Evolutionary conservation across 2,113 vertebrate species (phyloP).

Genomic region (Cyphomyrus discorhynchus): DNA sequence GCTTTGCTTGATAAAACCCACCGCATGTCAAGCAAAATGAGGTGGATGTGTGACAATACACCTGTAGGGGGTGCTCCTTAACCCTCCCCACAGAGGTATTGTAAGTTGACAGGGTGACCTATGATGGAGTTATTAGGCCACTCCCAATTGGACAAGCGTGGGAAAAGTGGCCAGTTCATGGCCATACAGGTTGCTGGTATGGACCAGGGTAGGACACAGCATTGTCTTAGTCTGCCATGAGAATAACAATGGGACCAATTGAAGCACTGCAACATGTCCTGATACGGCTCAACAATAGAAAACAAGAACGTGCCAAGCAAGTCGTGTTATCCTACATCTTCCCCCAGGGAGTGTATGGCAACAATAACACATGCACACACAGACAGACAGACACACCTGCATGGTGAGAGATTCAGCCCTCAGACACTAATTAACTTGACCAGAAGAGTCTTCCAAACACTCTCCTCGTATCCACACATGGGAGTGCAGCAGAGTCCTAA

Average conservation of each 20-base stretch:
- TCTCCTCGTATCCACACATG: background rate
- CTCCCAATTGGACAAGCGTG: background rate
- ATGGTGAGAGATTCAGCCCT: background rate
- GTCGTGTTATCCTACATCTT: background rate
- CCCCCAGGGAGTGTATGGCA: background rate
- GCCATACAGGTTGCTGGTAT: background rate
- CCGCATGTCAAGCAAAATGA: background rate
- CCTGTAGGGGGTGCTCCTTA: background rate
- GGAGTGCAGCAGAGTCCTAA: background rate
- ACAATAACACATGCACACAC: background rate
- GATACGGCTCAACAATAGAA: background rate
- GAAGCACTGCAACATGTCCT: background rate
- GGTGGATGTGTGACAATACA: background rate
- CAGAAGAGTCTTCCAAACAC: background rate
- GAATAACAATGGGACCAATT: background rate
- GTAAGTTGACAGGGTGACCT: background rate
- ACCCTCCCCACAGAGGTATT: background rate
- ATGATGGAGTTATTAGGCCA: background rate
- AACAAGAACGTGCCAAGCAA: background rate
- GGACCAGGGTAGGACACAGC: background rate
- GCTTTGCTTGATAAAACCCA: background rate
- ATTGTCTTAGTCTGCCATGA: background rate
- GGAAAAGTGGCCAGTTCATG: background rate
- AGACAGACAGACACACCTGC: rapidly evolving
- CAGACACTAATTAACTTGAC: conserved; percentile 20